Evolutionary conservation across 2,113 vertebrate genomes (phyloP).

Genomic region (Cacatua alba): DNA sequence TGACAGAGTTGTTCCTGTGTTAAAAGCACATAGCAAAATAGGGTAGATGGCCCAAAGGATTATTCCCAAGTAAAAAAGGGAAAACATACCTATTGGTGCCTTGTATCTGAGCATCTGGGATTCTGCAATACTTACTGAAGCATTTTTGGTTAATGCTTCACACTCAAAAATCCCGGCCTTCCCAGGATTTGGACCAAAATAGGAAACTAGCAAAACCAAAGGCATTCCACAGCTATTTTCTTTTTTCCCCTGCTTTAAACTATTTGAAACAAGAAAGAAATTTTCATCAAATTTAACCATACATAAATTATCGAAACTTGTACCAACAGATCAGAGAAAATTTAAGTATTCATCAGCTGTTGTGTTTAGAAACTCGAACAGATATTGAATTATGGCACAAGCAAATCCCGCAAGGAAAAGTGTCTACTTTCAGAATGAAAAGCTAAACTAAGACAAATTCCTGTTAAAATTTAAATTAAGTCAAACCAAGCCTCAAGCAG

Average conservation of each 20-base stretch:
- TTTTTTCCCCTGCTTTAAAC: not conserved
- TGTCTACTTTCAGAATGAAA: not conserved
- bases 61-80: not conserved
- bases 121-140: not conserved
- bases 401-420: not conserved
- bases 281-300: not conserved
- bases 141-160: not conserved
- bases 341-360: not conserved
- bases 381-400: not conserved
- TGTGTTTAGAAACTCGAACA: conserved; percentile 1
- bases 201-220: not conserved
- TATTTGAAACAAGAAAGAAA: not conserved
- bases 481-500: not conserved
- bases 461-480: not conserved
- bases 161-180: not conserved
- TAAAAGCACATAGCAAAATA: not conserved
- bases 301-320: not conserved
- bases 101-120: not conserved
- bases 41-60: not conserved
- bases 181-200: not conserved
- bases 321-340: not conserved
- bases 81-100: not conserved
- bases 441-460: conserved; percentile 13
- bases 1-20: not conserved
- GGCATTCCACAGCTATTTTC: not conserved